Conservation (phyloP, 2,797 vertebrate species). For the Aeoliscus strigatus region DNA sequence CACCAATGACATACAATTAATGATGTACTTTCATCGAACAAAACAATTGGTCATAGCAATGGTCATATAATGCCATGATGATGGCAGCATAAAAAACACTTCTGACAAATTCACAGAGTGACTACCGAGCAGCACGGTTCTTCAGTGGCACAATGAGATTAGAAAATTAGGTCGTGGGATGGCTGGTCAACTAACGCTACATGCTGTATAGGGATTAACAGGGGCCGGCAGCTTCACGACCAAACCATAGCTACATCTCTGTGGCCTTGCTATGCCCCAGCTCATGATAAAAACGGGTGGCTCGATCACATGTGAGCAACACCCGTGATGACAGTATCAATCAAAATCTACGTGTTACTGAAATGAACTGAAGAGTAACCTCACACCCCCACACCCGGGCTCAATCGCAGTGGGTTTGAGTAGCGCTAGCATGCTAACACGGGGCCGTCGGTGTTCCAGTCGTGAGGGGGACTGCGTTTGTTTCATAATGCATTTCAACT, state of each 20-base stretch:
- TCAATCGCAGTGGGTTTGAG: conserved; percentile 15
- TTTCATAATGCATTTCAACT: conserved; percentile 64
- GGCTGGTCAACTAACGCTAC: conserved; percentile 53
- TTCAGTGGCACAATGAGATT: conserved; percentile 63
- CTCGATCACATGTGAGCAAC: not conserved
- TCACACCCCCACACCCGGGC: too few species aligned
- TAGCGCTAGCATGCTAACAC: conserved; percentile 28
- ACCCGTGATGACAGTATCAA: not conserved
- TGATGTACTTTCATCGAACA: not conserved
- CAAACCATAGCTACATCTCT: conserved; percentile 35
- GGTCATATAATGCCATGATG: too few species aligned
- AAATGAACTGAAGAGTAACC: too few species aligned
- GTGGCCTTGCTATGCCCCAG: conserved; percentile 19
- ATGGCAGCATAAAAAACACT: not conserved
- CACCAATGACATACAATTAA: not conserved
- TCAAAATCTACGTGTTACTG: not conserved
- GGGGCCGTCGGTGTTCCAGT: conserved; percentile 60
- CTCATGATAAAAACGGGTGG: conserved; percentile 1
- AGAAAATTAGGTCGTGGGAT: conserved; percentile 76
- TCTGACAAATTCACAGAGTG: not conserved
- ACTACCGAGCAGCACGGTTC: conserved; percentile 12
- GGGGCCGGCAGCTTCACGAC: conserved; percentile 36
- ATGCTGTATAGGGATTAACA: conserved; percentile 68
- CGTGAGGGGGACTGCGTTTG: conserved; percentile 62
- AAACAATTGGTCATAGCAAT: too few species aligned